phyloP scores from a whole-genome alignment of 2,888 invertebrate species.

The Argyra leucocephala region DNA sequence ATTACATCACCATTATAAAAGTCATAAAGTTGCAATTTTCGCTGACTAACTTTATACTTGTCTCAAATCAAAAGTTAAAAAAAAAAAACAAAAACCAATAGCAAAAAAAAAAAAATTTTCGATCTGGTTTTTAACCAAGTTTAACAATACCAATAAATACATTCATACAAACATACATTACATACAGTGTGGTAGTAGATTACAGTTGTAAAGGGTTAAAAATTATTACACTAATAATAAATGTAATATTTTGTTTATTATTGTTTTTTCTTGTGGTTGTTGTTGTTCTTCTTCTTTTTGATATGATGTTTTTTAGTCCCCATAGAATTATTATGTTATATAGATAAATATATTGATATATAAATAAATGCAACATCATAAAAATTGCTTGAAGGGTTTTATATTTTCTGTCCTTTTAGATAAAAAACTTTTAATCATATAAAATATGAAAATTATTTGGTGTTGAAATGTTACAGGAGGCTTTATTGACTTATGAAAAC shows the following conservation, averaged over 20 bases:
- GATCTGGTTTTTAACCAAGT: not conserved
- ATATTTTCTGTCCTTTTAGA: not conserved
- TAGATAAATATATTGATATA: too few relatives aligned
- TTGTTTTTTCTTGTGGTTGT: too few relatives aligned
- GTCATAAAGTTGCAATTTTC: not conserved
- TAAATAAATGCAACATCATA: not conserved
- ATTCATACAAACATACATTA: too few relatives aligned
- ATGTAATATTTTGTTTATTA: not conserved
- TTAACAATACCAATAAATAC: not conserved
- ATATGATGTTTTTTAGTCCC: not conserved
- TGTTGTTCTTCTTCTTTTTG: not conserved
- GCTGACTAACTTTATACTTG: too few relatives aligned
- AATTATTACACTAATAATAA: not conserved
- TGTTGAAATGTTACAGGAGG: too few relatives aligned
- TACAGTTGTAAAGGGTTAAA: not conserved
- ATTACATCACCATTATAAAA: not conserved
- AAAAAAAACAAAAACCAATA: not conserved
- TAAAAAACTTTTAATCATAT: too few relatives aligned
- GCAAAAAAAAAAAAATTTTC: not conserved
- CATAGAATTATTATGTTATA: not conserved
- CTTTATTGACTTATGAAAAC: too few relatives aligned
- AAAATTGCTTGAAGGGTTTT: not conserved
- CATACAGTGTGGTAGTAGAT: too few relatives aligned
- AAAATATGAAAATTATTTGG: too few relatives aligned
- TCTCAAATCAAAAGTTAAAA: too few relatives aligned